Base-by-base conservation (phyloP, 2,888 invertebrate species). In the Holacanthella duospinosa region DNA sequence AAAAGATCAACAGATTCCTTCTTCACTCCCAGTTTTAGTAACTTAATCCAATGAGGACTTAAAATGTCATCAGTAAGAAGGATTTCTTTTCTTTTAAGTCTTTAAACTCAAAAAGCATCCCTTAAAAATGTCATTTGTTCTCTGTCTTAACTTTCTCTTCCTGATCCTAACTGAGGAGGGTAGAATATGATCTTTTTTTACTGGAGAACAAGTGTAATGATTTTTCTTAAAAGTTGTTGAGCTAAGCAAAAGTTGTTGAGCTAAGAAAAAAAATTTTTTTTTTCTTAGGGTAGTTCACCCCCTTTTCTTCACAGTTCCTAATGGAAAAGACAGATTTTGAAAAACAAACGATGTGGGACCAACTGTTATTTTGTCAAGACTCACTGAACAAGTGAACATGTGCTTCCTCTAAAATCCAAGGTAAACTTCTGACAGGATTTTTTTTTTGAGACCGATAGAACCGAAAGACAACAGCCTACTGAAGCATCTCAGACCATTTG, bases 191-290 rank as follows among this genome's bases (percentile, higher is more conserved):
- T 36, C 36, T 36, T 36, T 16, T 36, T 36, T 16, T 12, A 36
- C 36, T n/a, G n/a, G n/a, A n/a, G 48, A n/a, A 48, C 48, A 48
- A 48, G 48, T 48, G 48, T 48, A 48, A 9, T 48, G 21, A 48
- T 9, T 48, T 4, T 9, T 48, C 6, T n/a, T n/a, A n/a, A n/a
- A n/a, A n/a, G n/a, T n/a, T n/a, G n/a, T n/a, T n/a, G n/a, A n/a
- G n/a, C n/a, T n/a, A n/a, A n/a, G n/a, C n/a, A n/a, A n/a, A n/a
- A n/a, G n/a, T n/a, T n/a, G n/a, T n/a, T n/a, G n/a, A n/a, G n/a
- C n/a, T n/a, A n/a, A n/a, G n/a, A n/a, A n/a, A n/a, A n/a, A n/a
- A n/a, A n/a, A n/a, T n/a, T n/a, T n/a, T n/a, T n/a, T n/a, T n/a
- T n/a, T n/a, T n/a, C n/a, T n/a, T n/a, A n/a, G n/a, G n/a, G n/a